A percentile compares a stretch with the other conserved stretches of the same genome.
These are phyloP conservation scores for Halictus rubicundus DNA, from an alignment of 1,140 invertebrate species.

Conservation along the genomic window DNA sequence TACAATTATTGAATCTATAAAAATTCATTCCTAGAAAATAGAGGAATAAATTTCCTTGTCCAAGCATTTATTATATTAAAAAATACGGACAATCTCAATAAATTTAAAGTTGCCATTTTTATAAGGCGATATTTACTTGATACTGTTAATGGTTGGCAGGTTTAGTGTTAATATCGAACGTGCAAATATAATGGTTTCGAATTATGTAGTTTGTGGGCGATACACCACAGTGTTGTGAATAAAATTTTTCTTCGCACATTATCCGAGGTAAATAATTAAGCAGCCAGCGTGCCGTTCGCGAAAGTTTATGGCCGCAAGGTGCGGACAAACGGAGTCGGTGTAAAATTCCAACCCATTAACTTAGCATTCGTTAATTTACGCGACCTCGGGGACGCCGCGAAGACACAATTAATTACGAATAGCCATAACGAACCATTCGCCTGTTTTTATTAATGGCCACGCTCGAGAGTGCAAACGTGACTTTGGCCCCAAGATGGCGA, in stretches of 20 bases:
- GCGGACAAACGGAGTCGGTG: not conserved
- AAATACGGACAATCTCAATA: no score
- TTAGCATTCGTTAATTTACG: slow-evolving; percentile 44
- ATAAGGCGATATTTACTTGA: no score
- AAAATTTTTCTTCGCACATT: not conserved
- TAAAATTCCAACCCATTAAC: slow-evolving; percentile 43
- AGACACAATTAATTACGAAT: slow-evolving; percentile 49
- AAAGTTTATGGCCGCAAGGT: not conserved
- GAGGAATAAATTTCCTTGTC: no score
- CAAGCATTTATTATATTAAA: no score
- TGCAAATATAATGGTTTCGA: no score
- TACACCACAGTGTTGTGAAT: no score
- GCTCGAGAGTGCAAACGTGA: slow-evolving; percentile 47
- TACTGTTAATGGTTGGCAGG: no score
- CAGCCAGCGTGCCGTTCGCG: not conserved
- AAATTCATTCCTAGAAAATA: no score
- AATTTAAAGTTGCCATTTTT: no score
- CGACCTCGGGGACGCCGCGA: slow-evolving; percentile 1
- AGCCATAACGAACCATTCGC: slow-evolving; percentile 46
- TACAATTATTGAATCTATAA: no score
- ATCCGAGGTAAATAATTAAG: not conserved
- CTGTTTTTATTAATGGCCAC: slow-evolving; percentile 49
- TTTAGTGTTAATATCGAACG: no score
- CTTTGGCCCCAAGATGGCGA: slow-evolving; percentile 40
- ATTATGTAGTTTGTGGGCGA: no score